Percentiles rank a stretch among this genome's conserved stretches.
phyloP scores from a whole-genome alignment of 1,140 invertebrate species.

The Colletes latitarsis region DNA sequence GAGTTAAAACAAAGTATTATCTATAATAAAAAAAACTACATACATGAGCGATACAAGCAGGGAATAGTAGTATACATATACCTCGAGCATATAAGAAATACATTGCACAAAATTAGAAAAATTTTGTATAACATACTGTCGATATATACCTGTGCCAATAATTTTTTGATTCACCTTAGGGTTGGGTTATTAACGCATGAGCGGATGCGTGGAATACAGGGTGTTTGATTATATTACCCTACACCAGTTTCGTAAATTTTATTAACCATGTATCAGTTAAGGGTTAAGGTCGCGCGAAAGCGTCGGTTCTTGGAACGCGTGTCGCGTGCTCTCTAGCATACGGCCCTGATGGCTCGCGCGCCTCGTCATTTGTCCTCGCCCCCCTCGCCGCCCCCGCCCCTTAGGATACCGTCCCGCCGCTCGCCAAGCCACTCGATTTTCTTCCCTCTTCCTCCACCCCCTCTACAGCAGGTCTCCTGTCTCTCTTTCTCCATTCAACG shows the following conservation, averaged over 20 bases:
- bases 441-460: neutral
- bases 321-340: conserved; percentile 60
- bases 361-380: conserved; percentile 62
- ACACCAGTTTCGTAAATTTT: neutral
- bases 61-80: too few relatives aligned
- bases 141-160: too few relatives aligned
- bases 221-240: neutral
- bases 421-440: conserved; percentile 39
- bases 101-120: too few relatives aligned
- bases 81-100: too few relatives aligned
- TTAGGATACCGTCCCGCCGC: conserved; percentile 28
- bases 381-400: neutral
- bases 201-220: too few relatives aligned
- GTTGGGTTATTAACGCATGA: too few relatives aligned
- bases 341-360: conserved; percentile 66
- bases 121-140: too few relatives aligned
- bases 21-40: too few relatives aligned
- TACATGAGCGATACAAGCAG: too few relatives aligned
- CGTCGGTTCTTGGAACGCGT: conserved; percentile 34
- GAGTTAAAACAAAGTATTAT: too few relatives aligned
- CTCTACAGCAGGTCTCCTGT: conserved; percentile 14
- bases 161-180: too few relatives aligned
- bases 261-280: neutral
- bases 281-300: conserved; percentile 23
- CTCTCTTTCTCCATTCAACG: conserved; percentile 8